Percentiles rank a stretch among this genome's conserved stretches.
phyloP scores from a whole-genome alignment of 2,888 invertebrate species.

The Tipula confusa region DNA sequence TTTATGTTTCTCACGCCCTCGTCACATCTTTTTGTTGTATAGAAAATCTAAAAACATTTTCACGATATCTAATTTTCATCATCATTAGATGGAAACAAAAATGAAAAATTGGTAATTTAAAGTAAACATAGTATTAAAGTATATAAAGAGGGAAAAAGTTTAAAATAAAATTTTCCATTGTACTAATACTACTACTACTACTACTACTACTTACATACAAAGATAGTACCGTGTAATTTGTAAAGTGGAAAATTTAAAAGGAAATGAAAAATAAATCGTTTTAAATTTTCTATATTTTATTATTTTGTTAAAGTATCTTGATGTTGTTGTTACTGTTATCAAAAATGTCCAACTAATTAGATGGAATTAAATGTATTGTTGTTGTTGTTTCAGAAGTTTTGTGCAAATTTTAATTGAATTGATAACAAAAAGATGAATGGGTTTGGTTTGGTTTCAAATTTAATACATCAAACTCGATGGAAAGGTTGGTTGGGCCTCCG shows the following conservation, averaged over 20 bases:
- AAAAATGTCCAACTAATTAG: conserved; percentile 14
- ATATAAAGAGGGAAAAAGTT: neutral
- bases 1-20: neutral
- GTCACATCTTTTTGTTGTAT: neutral
- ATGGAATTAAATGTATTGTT: neutral
- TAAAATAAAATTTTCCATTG: neutral
- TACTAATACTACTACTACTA: neutral
- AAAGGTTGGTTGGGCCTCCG: too few relatives aligned
- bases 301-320: neutral
- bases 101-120: neutral
- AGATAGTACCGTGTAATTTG: neutral
- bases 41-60: neutral
- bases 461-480: too few relatives aligned
- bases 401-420: neutral
- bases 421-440: neutral
- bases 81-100: neutral
- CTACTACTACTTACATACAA: neutral
- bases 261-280: neutral
- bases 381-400: neutral
- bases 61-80: conserved; percentile 3
- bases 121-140: neutral
- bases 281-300: neutral
- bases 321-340: neutral
- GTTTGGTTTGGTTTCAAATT: neutral
- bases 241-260: neutral